These are phyloP conservation scores for Theristus sp. DNA, from an alignment of 2,888 invertebrate species.

Conservation along the genomic window DNA sequence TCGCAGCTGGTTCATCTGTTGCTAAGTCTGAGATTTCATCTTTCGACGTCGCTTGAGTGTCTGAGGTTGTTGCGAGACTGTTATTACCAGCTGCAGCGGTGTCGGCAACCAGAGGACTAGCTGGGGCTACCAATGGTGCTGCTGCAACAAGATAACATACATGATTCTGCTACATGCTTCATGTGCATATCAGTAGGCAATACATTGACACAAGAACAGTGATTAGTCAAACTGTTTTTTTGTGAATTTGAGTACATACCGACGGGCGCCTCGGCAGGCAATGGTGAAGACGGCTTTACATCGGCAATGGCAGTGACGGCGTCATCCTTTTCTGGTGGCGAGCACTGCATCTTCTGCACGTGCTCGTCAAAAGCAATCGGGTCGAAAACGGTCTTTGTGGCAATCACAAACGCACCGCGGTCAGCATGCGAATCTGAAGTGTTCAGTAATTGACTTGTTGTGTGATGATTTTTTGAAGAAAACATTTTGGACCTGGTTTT, in stretches of 20 bases:
- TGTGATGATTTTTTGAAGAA: too few relatives aligned
- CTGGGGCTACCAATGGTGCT: background rate
- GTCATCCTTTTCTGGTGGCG: too few relatives aligned
- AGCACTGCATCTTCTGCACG: background rate
- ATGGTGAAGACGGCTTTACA: too few relatives aligned
- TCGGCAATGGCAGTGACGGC: too few relatives aligned
- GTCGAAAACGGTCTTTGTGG: constrained; percentile 1
- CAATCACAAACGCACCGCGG: constrained; percentile 2
- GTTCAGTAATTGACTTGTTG: too few relatives aligned
- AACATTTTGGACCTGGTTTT: too few relatives aligned
- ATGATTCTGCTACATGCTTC: background rate
- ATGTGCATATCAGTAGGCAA: too few relatives aligned
- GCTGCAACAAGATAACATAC: background rate
- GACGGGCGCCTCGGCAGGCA: too few relatives aligned
- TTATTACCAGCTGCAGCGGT: background rate
- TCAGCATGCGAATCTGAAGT: constrained; percentile 20
- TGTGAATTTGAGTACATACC: too few relatives aligned
- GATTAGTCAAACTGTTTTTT: too few relatives aligned
- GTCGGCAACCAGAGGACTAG: background rate
- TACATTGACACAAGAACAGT: too few relatives aligned
- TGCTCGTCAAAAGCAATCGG: constrained; percentile 3
- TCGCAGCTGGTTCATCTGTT: too few relatives aligned
- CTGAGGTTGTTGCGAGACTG: background rate
- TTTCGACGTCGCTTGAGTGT: background rate
- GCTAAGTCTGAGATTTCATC: background rate